Evolutionary conservation across 2,888 invertebrate species (phyloP).

Genomic region (Acanthosepion lycidas): DNA sequence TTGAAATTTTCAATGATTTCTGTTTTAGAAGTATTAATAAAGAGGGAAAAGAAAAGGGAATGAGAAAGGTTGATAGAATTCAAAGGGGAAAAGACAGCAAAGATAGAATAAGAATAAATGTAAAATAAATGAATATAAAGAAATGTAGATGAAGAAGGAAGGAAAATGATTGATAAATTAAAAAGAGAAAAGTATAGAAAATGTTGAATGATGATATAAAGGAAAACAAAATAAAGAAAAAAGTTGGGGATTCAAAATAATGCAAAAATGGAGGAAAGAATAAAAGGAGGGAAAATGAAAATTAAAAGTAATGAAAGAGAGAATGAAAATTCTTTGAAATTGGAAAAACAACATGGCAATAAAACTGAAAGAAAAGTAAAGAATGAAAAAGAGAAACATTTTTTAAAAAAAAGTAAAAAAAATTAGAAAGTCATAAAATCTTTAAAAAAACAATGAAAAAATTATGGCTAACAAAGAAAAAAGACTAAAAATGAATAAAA

Average conservation of each 20-base stretch:
- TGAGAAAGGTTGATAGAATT: neutral
- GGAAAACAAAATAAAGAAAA: neutral
- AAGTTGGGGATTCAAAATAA: neutral
- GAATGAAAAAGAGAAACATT: neutral
- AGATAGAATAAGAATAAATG: neutral
- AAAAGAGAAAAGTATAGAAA: too few species aligned
- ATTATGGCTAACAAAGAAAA: neutral
- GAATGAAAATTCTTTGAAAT: neutral
- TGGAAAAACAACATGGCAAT: too few species aligned
- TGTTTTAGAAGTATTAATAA: neutral
- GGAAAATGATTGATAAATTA: too few species aligned
- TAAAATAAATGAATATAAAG: neutral
- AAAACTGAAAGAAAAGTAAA: neutral
- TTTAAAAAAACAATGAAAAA: neutral
- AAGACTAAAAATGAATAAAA: neutral
- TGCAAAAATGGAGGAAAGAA: neutral
- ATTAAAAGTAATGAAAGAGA: neutral
- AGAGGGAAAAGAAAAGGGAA: neutral
- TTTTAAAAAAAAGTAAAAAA: neutral
- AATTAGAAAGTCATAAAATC: neutral
- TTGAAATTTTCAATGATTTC: slow-evolving; percentile 3
- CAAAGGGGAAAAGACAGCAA: neutral
- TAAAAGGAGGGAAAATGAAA: neutral
- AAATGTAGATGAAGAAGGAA: too few species aligned
- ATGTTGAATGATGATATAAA: neutral